A percentile compares a stretch with the other conserved stretches of the same genome.
phyloP scores from a whole-genome alignment of 64 coral and sea anemone species.

The Montipora foliosa region DNA sequence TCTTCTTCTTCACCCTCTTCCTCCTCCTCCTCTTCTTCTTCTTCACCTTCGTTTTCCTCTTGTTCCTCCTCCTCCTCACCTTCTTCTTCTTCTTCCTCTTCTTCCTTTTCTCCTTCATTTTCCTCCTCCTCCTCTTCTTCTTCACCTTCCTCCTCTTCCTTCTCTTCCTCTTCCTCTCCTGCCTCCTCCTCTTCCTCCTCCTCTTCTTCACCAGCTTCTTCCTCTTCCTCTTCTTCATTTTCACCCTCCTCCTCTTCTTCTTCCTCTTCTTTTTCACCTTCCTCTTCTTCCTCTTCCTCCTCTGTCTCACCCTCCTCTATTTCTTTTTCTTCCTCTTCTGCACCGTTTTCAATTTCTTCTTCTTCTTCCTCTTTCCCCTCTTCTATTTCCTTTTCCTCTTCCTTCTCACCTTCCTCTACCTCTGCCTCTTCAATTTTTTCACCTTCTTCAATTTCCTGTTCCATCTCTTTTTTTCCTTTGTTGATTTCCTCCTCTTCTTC shows the following conservation, averaged over 20 bases:
- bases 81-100: slow-evolving; percentile 15
- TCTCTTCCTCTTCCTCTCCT: slow-evolving; percentile 11
- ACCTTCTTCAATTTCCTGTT: neutral
- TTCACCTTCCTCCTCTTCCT: slow-evolving; percentile 6
- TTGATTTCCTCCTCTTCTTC: slow-evolving; percentile 22
- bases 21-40: slow-evolving; percentile 28
- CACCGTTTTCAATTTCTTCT: slow-evolving; percentile 13
- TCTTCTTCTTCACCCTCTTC: neutral
- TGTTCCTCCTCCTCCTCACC: slow-evolving; percentile 16
- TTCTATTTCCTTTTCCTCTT: slow-evolving; percentile 24
- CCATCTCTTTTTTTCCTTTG: neutral
- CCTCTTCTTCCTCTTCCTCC: neutral
- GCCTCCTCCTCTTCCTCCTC: neutral
- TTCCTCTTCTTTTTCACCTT: neutral
- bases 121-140: slow-evolving; percentile 8
- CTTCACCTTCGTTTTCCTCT: slow-evolving; percentile 2
- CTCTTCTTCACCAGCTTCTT: neutral
- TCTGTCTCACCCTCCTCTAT: slow-evolving; percentile 4
- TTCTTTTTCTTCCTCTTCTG: slow-evolving; percentile 23
- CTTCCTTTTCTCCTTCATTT: neutral
- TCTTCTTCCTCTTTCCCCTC: slow-evolving; percentile 4
- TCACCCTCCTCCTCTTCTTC: slow-evolving; percentile 8
- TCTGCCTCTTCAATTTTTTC: slow-evolving; percentile 12
- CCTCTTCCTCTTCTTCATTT: neutral
- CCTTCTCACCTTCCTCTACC: slow-evolving; percentile 27